phyloP scores from a whole-genome alignment of 1,140 invertebrate genomes.

The Solenopsis invicta region DNA sequence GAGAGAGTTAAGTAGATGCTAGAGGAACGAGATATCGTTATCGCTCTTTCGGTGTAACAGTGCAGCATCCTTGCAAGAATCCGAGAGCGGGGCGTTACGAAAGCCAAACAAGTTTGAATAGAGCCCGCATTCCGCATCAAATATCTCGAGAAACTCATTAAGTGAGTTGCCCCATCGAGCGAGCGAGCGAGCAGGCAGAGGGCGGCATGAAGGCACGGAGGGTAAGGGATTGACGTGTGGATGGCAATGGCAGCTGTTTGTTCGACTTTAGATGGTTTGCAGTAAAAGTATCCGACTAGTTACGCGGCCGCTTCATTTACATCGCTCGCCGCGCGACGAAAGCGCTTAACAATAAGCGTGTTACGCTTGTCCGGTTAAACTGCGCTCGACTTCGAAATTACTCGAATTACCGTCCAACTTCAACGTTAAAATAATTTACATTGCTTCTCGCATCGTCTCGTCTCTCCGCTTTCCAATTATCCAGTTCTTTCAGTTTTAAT shows the following conservation, averaged over 20 bases:
- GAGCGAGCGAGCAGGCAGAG: slow-evolving; percentile 15
- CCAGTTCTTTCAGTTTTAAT: background rate
- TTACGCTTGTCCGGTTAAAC: slow-evolving; percentile 30
- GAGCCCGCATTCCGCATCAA: slow-evolving; percentile 83
- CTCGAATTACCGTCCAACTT: slow-evolving; percentile 17
- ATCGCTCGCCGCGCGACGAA: background rate
- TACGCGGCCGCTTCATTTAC: slow-evolving; percentile 26
- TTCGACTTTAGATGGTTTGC: slow-evolving; percentile 42
- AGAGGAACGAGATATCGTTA: slow-evolving; percentile 32
- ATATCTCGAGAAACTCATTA: slow-evolving; percentile 83
- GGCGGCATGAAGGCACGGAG: background rate
- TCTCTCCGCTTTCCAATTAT: background rate
- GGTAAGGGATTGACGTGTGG: slow-evolving; percentile 33
- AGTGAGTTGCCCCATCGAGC: slow-evolving; percentile 76
- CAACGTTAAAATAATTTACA: slow-evolving; percentile 23
- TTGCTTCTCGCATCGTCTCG: background rate
- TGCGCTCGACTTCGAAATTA: slow-evolving; percentile 32
- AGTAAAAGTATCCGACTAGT: slow-evolving; percentile 53
- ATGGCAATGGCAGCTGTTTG: slow-evolving; percentile 43
- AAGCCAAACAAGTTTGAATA: slow-evolving; percentile 80
- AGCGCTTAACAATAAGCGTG: slow-evolving; percentile 32
- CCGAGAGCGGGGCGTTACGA: slow-evolving; percentile 40
- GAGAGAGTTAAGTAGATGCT: slow-evolving; percentile 37
- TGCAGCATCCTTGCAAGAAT: slow-evolving; percentile 28
- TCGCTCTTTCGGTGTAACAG: slow-evolving; percentile 4